A percentile compares a stretch with the other conserved stretches of the same genome.
Evolutionary conservation across 2,113 vertebrate genomes (phyloP).

Genomic region (Dipodomys spectabilis): DNA sequence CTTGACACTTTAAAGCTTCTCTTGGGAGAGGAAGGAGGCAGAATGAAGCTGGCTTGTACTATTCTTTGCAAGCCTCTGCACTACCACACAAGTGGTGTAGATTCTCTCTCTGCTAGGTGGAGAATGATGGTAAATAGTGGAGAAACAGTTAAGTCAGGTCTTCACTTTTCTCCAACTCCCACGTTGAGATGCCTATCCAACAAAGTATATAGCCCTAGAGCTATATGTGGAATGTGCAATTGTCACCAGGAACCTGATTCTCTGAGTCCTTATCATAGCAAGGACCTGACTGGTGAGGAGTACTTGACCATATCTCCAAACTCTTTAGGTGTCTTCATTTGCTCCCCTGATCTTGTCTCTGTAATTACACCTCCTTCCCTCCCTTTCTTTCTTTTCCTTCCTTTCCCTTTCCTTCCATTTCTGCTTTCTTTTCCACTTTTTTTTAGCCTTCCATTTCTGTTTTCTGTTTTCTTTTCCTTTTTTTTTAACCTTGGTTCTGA

Average conservation of each 20-base stretch:
- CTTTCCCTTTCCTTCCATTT: not conserved
- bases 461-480: not conserved
- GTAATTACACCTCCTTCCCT: not conserved
- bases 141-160: slow-evolving; percentile 68
- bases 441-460: not conserved
- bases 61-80: not conserved
- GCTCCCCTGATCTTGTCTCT: not conserved
- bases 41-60: slow-evolving; percentile 17
- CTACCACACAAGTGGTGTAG: slow-evolving; percentile 20
- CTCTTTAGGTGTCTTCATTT: slow-evolving; percentile 1
- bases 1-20: slow-evolving; percentile 36
- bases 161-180: slow-evolving; percentile 20
- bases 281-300: slow-evolving; percentile 43
- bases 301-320: not conserved
- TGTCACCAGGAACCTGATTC: slow-evolving; percentile 8
- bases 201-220: not conserved
- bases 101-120: slow-evolving; percentile 51
- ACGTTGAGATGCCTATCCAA: not conserved
- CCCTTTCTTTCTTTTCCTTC: not conserved
- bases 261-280: not conserved
- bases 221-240: not conserved
- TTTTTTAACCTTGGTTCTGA: not conserved
- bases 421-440: too few species aligned
- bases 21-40: not conserved
- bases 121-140: slow-evolving; percentile 61